Conservation (phyloP, 2,797 vertebrate genomes). For the Centroberyx gerrardi region DNA sequence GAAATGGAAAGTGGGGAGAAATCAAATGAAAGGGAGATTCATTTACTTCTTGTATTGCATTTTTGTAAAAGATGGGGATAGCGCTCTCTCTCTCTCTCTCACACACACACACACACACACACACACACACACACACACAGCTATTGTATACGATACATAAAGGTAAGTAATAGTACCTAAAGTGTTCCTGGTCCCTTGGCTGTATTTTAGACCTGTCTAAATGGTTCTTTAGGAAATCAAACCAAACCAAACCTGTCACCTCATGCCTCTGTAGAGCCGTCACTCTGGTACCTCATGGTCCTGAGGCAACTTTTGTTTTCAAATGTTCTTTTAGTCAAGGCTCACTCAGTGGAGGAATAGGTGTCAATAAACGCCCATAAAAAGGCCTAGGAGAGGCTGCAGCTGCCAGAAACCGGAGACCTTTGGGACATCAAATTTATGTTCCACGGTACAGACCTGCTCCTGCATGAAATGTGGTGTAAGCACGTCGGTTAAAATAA, state of each 20-base stretch:
- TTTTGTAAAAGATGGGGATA: no score
- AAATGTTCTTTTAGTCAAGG: no score
- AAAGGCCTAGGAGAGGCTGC: slow-evolving; percentile 23
- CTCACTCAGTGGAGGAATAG: neutral
- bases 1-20: slow-evolving; percentile 52
- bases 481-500: slow-evolving; percentile 21
- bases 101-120: slow-evolving; percentile 10
- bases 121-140: neutral
- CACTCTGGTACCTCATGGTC: neutral
- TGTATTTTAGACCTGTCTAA: neutral
- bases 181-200: neutral
- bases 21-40: slow-evolving; percentile 49
- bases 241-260: neutral
- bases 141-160: no score
- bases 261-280: neutral
- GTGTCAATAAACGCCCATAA: slow-evolving; percentile 64
- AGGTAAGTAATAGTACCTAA: no score
- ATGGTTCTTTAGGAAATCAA: neutral
- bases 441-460: slow-evolving; percentile 51
- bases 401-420: slow-evolving; percentile 68
- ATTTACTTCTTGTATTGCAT: slow-evolving; percentile 47
- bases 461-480: slow-evolving; percentile 31
- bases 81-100: neutral
- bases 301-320: slow-evolving; percentile 20
- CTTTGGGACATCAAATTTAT: slow-evolving; percentile 50